Base-by-base conservation (phyloP, 2,888 invertebrate genomes). In the Tuta absoluta region DNA sequence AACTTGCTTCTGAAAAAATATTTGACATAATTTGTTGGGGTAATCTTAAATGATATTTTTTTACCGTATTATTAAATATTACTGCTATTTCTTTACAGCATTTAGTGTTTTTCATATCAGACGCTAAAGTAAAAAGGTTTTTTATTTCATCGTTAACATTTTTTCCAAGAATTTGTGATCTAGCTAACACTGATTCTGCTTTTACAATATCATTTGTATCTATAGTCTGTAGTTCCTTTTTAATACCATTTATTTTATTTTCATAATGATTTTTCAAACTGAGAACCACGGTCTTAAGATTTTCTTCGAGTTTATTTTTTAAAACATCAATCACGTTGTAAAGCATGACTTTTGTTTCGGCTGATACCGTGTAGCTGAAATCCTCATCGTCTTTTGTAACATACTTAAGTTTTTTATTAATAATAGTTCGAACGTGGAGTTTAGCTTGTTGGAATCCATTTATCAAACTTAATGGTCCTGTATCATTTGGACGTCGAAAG, bases 311-410 rank as follows among this genome's bases (percentile, higher is more conserved):
- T n/a, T n/a, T n/a, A n/a, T n/a, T n/a, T n/a, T n/a, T 12, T 23
- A 24, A 2, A 11, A 12, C 53, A 21, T 23, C n/a, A 5, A 53
- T 12, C 23, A 53, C 2, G n/a, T 53, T 24, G 23, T 53, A 8
- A 5, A 53, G 53, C 24, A 24, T 53, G 14, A 24, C 11, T 23
- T 53, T 53, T 23, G 53, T 53, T 53, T 23, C 53, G 14, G 23
- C 53, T 53, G 53, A 53, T 53, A 53, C 53, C 12, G 53, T 53
- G n/a, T 53, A 53, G 2, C 23, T 24, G 24, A 53, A 53, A 14
- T 53, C 53, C 12, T 53, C 53, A 12, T 24, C 21, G 4, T n/a
- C 11, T 53, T 11, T 53, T 24, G 14, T 2, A 53, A 53, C 24
- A 12, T 14, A 24, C 14, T 53, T 2, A 14, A 53, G 53, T 3